Evolutionary conservation across 1,140 invertebrate genomes (phyloP).

Genomic region (Branchinecta lindahli): DNA sequence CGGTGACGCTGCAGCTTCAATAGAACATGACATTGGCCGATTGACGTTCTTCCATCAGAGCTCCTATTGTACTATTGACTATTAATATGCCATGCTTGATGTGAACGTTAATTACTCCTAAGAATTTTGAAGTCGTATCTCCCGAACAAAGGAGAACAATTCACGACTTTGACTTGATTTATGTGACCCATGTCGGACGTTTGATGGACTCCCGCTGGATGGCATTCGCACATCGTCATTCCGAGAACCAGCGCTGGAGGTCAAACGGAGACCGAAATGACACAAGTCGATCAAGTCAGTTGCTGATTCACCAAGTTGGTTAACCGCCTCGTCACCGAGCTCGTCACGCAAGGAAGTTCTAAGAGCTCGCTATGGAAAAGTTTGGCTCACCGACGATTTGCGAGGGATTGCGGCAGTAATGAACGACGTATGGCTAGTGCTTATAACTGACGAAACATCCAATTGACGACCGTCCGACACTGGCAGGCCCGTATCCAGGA

Average conservation of each 20-base stretch:
- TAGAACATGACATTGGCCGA: background rate
- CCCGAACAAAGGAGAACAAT: conserved; percentile 6
- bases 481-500: too few species aligned
- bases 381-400: too few species aligned
- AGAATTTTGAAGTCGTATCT: conserved; percentile 6
- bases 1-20: conserved; percentile 4
- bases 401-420: too few species aligned
- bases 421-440: too few species aligned
- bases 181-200: background rate
- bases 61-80: background rate
- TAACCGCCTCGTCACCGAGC: too few species aligned
- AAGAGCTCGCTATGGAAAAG: too few species aligned
- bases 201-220: conserved; percentile 4
- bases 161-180: conserved; percentile 7
- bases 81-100: conserved; percentile 10
- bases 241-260: too few species aligned
- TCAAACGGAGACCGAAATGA: background rate
- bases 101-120: conserved; percentile 2
- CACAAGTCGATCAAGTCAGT: background rate
- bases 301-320: too few species aligned
- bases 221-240: background rate
- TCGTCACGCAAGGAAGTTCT: too few species aligned
- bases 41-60: background rate
- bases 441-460: too few species aligned
- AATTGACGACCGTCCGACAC: too few species aligned